Evolutionary conservation across 2,113 vertebrate genomes (phyloP), one percentile per base, ranked within the genome.

Genomic region (Chionodraco myersi): DNA sequence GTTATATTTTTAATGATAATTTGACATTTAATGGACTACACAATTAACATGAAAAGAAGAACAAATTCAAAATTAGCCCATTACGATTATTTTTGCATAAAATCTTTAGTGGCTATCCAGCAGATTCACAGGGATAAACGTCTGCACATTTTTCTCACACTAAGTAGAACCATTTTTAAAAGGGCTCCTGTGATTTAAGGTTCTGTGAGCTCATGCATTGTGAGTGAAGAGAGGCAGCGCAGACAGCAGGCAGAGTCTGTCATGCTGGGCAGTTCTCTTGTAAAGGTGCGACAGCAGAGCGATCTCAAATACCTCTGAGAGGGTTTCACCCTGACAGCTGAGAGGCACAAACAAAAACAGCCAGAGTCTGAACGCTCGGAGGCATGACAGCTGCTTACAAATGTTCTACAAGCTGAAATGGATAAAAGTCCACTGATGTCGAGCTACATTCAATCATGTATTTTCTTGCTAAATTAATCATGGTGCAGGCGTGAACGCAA

Each of bases 311-410:
- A 21, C 30, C 3, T 3, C 47, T 30, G 49, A 66, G 63, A 52
- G 66, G 6, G 1, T 61, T 70, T 75, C n/a, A 68, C 66, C 68
- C 47, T 70, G 82, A 80, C 80, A 77, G 75, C 58, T n/a, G 34
- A 61, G 61, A 71, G 23, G 21, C 68, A 62, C 71, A 49, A 78
- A 80, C 80, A 68, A 45, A 54, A 44, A 69, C 11, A 34, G 34
- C 15, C 23, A 18, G 64, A 67, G 48, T 21, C 52, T 78, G 48
- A 58, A 51, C 3, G 18, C 49, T 66, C 23, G 21, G 44, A 64
- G 36, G 58, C 18, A 72, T 7, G 44, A 8, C 41, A 10, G 26
- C 66, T 3, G 10, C 54, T 26, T 45, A 66, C 36, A 64, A 56
- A 77, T 72, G 48, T 63, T 47, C 47, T 57, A 14, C 56, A 59